Base-by-base conservation (phyloP, 2,888 invertebrate genomes). In the Fissipunctia ypsillon region DNA sequence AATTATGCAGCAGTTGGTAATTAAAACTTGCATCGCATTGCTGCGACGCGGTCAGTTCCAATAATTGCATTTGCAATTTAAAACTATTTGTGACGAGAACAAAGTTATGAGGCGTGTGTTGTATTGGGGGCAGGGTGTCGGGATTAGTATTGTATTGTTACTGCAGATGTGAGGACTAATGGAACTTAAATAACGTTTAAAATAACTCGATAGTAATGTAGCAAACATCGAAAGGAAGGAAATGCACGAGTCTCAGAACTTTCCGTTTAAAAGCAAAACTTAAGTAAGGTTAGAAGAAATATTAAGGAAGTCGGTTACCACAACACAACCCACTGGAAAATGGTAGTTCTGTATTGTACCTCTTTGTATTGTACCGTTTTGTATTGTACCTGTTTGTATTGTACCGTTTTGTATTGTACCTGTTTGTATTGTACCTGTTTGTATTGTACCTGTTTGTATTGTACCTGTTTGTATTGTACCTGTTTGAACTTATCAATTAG, bases 41-140 rank as follows among this genome's bases (percentile, higher is more conserved):
- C 81, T 73, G 43, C 66, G 80, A 56, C 76, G 76, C 85, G 85
- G 88, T 88, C 88, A 84, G 82, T 79, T 52, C 73, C 69, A 80
- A 87, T 90, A 90, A 90, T 91, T 90, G 88, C 90, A 91, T 91
- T 91, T 89, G 90, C 90, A 91, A 91, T 91, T 89, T 91, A 90
- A 91, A 91, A 89, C 88, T 88, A 90, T 90, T 88, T 88, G 88
- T 73, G 84, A 86, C 81, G 76, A 81, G 81, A 76, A 73, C 67
- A 68, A 76, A 76, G 78, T 81, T 81, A 80, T 84, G 84, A 85
- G 35, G 22, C 68, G 65, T 80, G 70, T 80, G 65, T 77, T 28
- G 71, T 79, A 73, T 81, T 80, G 45, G 48, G 76, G 81, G 75
- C 76, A 75, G 70, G 35, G 35, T 56, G 70, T 71, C 68, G n/a